Percentiles rank a stretch among this genome's conserved stretches.
phyloP scores from a whole-genome alignment of 1,140 invertebrate species.

The Atta texana region DNA sequence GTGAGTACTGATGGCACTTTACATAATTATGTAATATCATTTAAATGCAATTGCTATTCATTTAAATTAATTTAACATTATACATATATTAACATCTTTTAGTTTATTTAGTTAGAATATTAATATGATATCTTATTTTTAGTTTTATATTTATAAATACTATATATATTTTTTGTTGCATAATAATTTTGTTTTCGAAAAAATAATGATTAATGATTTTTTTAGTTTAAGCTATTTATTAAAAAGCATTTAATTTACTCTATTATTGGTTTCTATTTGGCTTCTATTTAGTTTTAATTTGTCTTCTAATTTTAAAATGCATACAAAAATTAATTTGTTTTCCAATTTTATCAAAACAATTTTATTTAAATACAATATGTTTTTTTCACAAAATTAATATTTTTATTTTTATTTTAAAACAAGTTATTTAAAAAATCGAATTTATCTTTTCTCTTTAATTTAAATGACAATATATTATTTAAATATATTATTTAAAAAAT shows the following conservation, averaged over 20 bases:
- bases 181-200: not conserved
- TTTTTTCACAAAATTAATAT: not conserved
- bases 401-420: not conserved
- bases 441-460: not conserved
- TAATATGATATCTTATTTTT: not conserved
- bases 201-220: not conserved
- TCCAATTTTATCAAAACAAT: not conserved
- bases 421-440: not conserved
- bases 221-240: not conserved
- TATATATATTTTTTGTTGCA: not conserved
- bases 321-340: not conserved
- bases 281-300: not conserved
- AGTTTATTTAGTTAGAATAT: not conserved
- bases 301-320: not conserved
- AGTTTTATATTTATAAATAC: not conserved
- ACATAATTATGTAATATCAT: conserved; percentile 6
- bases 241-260: not conserved
- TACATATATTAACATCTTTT: not conserved
- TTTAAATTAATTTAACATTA: not conserved
- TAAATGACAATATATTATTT: not conserved
- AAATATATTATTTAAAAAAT: not conserved
- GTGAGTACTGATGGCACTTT: conserved; percentile 22
- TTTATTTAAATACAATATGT: conserved; percentile 6
- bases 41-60: not conserved
- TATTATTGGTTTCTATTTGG: too few species aligned